Evolutionary conservation across 2,797 vertebrate genomes (phyloP).

Genomic region (Hozukius guyotensis): DNA sequence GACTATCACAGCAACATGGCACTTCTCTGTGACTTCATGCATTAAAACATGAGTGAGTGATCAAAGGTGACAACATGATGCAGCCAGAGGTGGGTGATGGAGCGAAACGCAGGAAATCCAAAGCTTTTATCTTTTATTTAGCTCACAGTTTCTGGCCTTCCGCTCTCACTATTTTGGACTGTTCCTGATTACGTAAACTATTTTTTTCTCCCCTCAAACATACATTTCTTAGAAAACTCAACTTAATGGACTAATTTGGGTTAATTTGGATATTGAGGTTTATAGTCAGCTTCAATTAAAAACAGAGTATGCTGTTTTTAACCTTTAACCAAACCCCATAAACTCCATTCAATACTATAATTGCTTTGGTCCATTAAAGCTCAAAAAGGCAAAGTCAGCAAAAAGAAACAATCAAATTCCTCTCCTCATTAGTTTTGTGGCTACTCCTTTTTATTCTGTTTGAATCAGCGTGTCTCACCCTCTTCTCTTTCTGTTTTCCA

Average conservation of each 20-base stretch:
- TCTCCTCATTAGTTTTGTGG: neutral
- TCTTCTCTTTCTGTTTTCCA: neutral
- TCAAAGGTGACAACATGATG: slow-evolving; percentile 69
- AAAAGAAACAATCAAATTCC: neutral
- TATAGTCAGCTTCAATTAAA: neutral
- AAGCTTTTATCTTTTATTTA: slow-evolving; percentile 43
- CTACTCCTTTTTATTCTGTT: neutral
- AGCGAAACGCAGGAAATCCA: slow-evolving; percentile 21
- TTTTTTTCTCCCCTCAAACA: neutral
- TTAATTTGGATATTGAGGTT: neutral
- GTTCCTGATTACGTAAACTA: slow-evolving; percentile 1
- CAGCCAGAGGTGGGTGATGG: slow-evolving; percentile 49
- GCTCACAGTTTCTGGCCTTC: slow-evolving; percentile 14
- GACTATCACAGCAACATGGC: slow-evolving; percentile 64
- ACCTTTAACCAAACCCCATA: neutral
- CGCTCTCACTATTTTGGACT: neutral
- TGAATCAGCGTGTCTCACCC: neutral
- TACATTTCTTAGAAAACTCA: slow-evolving; percentile 1
- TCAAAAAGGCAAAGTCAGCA: neutral
- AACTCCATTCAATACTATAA: neutral
- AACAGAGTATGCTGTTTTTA: neutral
- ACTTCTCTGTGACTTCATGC: slow-evolving; percentile 68
- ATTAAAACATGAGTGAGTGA: slow-evolving; percentile 77
- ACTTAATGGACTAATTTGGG: neutral
- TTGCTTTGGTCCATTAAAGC: neutral